A percentile compares a stretch with the other conserved stretches of the same genome.
phyloP scores from a whole-genome alignment of 35 echinoderm and acorn worm genomes.

The Anneissia japonica region DNA sequence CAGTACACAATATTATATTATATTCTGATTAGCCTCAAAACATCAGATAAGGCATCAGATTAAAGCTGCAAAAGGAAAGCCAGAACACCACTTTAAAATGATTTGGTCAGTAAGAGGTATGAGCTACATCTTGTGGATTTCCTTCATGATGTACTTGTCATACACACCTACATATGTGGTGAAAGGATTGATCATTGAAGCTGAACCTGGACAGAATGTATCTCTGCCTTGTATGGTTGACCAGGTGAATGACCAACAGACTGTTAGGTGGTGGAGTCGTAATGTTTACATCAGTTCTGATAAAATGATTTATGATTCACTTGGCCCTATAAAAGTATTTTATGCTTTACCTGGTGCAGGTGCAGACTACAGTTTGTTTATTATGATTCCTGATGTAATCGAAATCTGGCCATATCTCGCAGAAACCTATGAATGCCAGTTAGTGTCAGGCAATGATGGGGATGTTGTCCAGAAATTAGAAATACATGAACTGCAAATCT shows the following conservation, averaged over 20 bases:
- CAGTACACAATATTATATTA: too few relatives aligned
- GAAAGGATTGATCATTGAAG: background rate
- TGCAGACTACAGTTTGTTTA: background rate
- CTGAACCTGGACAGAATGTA: background rate
- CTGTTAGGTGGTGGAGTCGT: background rate
- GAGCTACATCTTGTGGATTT: too few relatives aligned
- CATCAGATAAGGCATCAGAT: too few relatives aligned
- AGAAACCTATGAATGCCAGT: background rate
- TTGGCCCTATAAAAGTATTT: background rate
- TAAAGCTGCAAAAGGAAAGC: too few relatives aligned
- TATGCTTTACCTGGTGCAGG: background rate
- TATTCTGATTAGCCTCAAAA: too few relatives aligned
- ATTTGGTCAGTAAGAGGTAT: too few relatives aligned
- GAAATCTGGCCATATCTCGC: background rate
- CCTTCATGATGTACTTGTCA: background rate
- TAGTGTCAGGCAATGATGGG: background rate
- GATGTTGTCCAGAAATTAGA: background rate
- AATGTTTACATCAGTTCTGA: background rate
- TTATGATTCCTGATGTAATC: background rate
- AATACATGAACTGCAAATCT: background rate
- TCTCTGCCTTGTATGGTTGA: background rate
- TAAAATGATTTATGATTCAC: background rate
- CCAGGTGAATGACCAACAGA: background rate
- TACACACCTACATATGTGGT: background rate
- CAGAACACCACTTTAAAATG: too few relatives aligned